Evolutionary conservation across 2,888 invertebrate genomes (phyloP).

Genomic region (Reticulitermes lucifugus): DNA sequence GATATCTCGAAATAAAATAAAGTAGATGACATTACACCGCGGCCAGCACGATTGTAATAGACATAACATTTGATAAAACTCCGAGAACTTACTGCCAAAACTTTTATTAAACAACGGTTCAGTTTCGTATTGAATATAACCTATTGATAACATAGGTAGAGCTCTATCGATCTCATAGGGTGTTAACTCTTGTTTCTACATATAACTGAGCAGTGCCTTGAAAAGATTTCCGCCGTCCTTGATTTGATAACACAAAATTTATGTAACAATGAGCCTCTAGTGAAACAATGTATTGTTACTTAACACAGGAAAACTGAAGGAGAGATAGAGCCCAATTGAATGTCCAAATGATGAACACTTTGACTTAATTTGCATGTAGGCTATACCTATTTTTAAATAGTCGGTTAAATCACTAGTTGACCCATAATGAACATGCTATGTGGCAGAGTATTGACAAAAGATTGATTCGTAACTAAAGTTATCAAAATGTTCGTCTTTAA

Average conservation of each 20-base stretch:
- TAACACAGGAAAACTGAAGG: not conserved
- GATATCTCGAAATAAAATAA: too few relatives aligned
- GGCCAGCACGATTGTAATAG: too few relatives aligned
- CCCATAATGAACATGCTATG: not conserved
- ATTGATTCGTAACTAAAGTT: not conserved
- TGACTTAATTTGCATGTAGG: not conserved
- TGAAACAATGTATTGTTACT: not conserved
- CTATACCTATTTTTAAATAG: not conserved
- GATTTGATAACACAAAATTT: not conserved
- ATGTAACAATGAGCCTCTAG: not conserved
- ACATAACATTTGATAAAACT: too few relatives aligned
- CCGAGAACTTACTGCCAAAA: not conserved
- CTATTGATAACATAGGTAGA: slow-evolving; percentile 1
- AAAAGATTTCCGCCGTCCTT: not conserved
- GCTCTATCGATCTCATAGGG: not conserved
- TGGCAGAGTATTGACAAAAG: not conserved
- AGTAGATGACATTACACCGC: too few relatives aligned
- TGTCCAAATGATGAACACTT: too few relatives aligned
- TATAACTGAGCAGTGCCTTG: not conserved
- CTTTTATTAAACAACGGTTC: not conserved
- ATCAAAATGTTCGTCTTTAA: not conserved
- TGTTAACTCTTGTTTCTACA: not conserved
- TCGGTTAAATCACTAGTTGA: not conserved
- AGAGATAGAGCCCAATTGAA: too few relatives aligned
- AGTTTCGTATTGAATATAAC: not conserved